These are phyloP conservation scores for Piscicola geometra DNA, from an alignment of 2,888 invertebrate genomes.

Conservation along the genomic window DNA sequence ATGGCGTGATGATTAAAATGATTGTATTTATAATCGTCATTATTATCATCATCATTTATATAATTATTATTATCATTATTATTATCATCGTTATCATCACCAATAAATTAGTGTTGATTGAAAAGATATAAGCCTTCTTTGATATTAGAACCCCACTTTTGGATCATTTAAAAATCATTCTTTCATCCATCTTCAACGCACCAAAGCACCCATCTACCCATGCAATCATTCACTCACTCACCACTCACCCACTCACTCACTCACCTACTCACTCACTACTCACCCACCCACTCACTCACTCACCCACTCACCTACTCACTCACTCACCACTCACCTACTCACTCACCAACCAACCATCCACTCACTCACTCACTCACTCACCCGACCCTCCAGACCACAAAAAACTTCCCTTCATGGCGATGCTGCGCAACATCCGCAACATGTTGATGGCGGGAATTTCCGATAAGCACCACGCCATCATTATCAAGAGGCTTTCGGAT, in stretches of 20 bases:
- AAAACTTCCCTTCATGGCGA: slow-evolving; percentile 60
- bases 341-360: background rate
- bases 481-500: slow-evolving; percentile 54
- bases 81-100: too few species aligned
- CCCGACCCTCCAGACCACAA: slow-evolving; percentile 52
- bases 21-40: too few species aligned
- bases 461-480: slow-evolving; percentile 53
- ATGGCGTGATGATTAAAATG: too few species aligned
- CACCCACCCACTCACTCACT: background rate
- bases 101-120: too few species aligned
- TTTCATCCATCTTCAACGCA: background rate
- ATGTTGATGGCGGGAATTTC: slow-evolving; percentile 57
- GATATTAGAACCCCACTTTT: background rate
- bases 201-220: background rate
- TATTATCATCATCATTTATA: too few species aligned
- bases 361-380: too few species aligned
- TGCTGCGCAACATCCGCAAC: slow-evolving; percentile 58
- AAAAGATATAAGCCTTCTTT: too few species aligned
- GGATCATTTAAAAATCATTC: background rate
- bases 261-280: background rate
- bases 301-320: background rate
- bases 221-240: too few species aligned
- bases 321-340: background rate
- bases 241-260: background rate
- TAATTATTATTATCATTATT: too few species aligned